phyloP scores from a whole-genome alignment of 2,113 vertebrate genomes.

The Myiopsitta monachus region DNA sequence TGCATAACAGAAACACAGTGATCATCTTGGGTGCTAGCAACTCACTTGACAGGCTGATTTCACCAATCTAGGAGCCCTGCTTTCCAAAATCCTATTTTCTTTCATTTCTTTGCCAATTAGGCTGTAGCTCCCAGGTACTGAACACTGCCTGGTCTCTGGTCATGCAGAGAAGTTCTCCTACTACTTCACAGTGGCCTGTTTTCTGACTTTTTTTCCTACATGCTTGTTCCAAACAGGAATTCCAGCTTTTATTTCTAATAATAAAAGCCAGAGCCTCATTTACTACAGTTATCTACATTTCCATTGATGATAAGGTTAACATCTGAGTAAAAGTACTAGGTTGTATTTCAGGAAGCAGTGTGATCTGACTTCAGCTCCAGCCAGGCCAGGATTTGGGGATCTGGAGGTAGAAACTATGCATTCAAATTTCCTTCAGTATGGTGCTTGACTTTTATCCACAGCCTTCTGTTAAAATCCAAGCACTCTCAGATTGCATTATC shows the following conservation, averaged over 20 bases:
- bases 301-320: background rate
- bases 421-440: background rate
- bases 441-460: background rate
- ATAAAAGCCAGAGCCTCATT: background rate
- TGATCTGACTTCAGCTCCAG: background rate
- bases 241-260: background rate
- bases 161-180: background rate
- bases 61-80: background rate
- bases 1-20: fast-evolving
- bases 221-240: background rate
- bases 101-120: background rate
- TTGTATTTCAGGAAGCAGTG: background rate
- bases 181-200: background rate
- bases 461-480: background rate
- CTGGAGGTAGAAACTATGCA: background rate
- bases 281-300: background rate
- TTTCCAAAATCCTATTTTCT: background rate
- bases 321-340: background rate
- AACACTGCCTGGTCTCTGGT: background rate
- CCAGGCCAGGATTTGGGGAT: background rate
- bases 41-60: background rate
- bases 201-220: background rate
- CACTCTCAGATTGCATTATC: background rate
- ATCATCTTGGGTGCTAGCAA: background rate
- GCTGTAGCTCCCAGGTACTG: background rate